Base-by-base conservation (phyloP, 2,113 vertebrate species). In the Pyxicephalus adspersus region DNA sequence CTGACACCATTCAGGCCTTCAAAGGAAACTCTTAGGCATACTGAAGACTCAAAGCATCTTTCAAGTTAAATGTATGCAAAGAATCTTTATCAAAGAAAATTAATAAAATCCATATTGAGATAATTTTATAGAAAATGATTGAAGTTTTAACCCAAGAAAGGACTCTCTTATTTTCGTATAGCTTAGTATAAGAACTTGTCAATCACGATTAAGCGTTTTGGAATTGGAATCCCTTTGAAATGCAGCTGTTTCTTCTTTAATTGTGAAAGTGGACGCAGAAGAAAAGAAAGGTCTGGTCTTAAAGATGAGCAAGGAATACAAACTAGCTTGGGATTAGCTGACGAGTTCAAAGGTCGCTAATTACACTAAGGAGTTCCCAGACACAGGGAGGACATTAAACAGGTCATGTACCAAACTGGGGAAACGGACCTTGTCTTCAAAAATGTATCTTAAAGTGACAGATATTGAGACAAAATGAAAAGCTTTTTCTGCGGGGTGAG, bases 201-300 rank as follows among this genome's bases (percentile, higher is more conserved):
- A 94, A 94, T 94, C 92, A 95, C 88, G 92, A 93, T 94, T 94
- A 94, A 92, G 92, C 91, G 92, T 93, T 45, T 92, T 93, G 91
- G 90, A 94, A 91, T 94, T 87, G 91, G 94, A 94, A 94, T 94
- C 94, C 92, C 93, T 95, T 95, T 94, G 93, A 95, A 95, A 94
- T 94, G 94, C 93, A 95, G 94, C 94, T 94, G 93, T 93, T 95
- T 94, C 94, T 94, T 94, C 93, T 94, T 93, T 93, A 94, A 94
- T 93, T 93, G 91, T 94, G 90, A 90, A 90, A 90, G 90, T 83
- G 29, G 92, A 94, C 91, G 91, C 88, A 85, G 88, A 92, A 94
- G 91, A 93, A 94, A 94, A 93, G 92, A 93, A 91, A 92, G 92
- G 92, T 93, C 92, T 92, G 91, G 91, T 91, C 93, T 93, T 94